Base-by-base conservation (phyloP, 1,140 invertebrate species). In the Monomorium pharaonis region DNA sequence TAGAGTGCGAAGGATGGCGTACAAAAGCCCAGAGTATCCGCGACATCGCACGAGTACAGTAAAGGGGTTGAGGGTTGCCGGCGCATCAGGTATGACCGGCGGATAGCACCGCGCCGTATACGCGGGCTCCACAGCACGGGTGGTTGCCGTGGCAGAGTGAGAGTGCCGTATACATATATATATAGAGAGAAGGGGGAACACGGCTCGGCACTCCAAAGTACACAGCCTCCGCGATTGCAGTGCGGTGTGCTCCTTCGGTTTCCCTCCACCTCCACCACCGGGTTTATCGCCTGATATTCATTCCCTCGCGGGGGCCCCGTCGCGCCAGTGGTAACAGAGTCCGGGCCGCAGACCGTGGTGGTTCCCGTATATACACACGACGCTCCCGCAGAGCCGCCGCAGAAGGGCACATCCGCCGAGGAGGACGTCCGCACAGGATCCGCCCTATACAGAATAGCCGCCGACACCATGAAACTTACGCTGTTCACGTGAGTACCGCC, bases 141-240 rank as follows among this genome's bases (percentile, higher is more conserved):
- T 90, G 83, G 91, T 90, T 88, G 90, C 54, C n/a, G n/a, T 86
- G 62, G 30, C 77, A 88, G 88, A 92, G 92, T 89, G 91, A 93
- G 91, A 92, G 92, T 92, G 87, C 88, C 87, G 91, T 93, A 92
- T 92, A 93, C 92, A 94, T 87, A 91, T 93, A 92, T 92, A 93
- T 93, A 94, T 93, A 92, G 89, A 91, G 90, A 88, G 92, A 93
- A 93, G 93, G 92, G 93, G 93, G 93, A 92, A 94, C 91, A 87
- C 84, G 85, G 65, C 91, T 89, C 92, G 91, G 88, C 93, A 93
- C 91, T 94, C 92, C 88, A 93, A 92, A 93, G 92, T 93, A 93
- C 92, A 92, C 93, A 93, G 92, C 92, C 93, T 93, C 92, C 92
- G 92, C 91, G 92, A 90, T 92, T 93, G 89, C 92, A 93, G 92